Conservation (phyloP, 2,888 invertebrate species). For the Tetheella fluctuosa region DNA sequence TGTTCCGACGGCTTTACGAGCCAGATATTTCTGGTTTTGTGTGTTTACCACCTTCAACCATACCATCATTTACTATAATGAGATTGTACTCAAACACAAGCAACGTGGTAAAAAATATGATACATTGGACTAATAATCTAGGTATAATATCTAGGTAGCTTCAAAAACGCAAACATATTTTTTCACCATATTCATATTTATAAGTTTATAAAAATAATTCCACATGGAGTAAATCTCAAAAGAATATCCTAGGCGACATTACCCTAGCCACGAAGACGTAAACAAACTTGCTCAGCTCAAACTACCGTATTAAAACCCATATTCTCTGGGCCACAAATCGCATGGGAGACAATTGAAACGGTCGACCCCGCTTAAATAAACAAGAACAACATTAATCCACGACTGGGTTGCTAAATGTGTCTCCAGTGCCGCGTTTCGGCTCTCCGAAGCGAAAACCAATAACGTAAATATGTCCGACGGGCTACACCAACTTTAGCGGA, state of each 20-base stretch:
- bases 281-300: conserved; percentile 19
- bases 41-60: too few species aligned
- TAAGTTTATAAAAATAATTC: background rate
- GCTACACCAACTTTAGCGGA: conserved; percentile 7
- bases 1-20: too few species aligned
- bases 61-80: too few species aligned
- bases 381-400: conserved; percentile 41
- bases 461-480: conserved; percentile 46
- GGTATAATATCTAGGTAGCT: too few species aligned
- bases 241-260: background rate
- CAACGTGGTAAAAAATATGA: too few species aligned
- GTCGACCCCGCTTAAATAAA: conserved; percentile 36
- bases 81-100: too few species aligned
- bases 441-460: conserved; percentile 48
- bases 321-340: conserved; percentile 27
- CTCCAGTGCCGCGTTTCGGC: conserved; percentile 52
- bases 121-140: too few species aligned
- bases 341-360: conserved; percentile 38
- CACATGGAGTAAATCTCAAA: background rate
- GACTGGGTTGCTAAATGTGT: conserved; percentile 41
- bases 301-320: conserved; percentile 21
- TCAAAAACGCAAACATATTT: background rate
- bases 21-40: too few species aligned
- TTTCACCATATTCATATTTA: background rate
- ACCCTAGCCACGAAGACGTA: conserved; percentile 7